These are phyloP conservation scores for Varanus komodoensis DNA, from an alignment of 2,113 vertebrate species.

Conservation along the genomic window DNA sequence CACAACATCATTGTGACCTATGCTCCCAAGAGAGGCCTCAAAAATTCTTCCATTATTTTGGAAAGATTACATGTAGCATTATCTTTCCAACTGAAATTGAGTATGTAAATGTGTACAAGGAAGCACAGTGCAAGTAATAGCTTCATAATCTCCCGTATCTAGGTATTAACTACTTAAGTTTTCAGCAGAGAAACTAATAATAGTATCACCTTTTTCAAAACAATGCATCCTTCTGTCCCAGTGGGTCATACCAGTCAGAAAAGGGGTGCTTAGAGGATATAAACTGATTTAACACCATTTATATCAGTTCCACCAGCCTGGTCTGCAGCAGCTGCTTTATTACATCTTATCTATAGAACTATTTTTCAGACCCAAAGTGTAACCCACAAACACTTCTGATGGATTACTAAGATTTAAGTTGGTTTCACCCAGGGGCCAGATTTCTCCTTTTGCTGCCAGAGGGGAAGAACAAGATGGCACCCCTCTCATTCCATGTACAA, in stretches of 20 bases:
- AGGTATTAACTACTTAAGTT: neutral
- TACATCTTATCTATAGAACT: slow-evolving; percentile 43
- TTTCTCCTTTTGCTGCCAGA: neutral
- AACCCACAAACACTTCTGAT: neutral
- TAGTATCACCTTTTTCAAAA: slow-evolving; percentile 3
- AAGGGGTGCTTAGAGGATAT: neutral
- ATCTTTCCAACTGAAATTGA: slow-evolving; percentile 53
- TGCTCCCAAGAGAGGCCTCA: slow-evolving; percentile 35
- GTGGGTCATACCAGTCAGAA: slow-evolving; percentile 22
- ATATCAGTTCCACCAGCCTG: rapidly evolving
- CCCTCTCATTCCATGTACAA: too few relatives aligned
- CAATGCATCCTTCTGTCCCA: neutral
- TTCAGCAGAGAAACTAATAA: slow-evolving; percentile 1
- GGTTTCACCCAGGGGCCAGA: neutral
- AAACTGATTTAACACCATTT: neutral
- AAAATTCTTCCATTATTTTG: slow-evolving; percentile 56
- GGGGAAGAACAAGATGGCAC: too few relatives aligned
- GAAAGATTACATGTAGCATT: neutral
- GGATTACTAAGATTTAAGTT: neutral
- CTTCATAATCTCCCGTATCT: neutral
- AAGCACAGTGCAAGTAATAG: slow-evolving; percentile 24
- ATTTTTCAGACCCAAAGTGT: slow-evolving; percentile 28
- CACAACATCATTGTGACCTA: slow-evolving; percentile 34
- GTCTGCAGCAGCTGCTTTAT: slow-evolving; percentile 3
- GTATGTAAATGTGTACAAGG: slow-evolving; percentile 33